phyloP scores from a whole-genome alignment of 2,888 invertebrate species.

The Spicauda simplicius region DNA sequence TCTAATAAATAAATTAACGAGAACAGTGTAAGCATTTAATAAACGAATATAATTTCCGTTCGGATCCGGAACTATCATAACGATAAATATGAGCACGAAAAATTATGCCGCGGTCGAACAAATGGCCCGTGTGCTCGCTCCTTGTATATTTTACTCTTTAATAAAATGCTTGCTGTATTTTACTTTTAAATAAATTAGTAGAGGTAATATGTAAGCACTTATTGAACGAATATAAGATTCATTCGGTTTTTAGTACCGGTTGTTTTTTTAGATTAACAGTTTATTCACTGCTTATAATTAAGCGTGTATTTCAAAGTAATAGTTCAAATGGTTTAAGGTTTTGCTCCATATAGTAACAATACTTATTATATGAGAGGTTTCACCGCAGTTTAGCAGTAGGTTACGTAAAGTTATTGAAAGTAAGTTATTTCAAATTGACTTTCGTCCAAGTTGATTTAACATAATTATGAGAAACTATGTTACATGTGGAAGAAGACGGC shows the following conservation, averaged over 20 bases:
- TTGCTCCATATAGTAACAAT: too few relatives aligned
- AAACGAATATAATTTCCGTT: slow-evolving; percentile 6
- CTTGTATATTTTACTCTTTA: background rate
- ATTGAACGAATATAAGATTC: too few relatives aligned
- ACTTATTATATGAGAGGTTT: too few relatives aligned
- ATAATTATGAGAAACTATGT: too few relatives aligned
- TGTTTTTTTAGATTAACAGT: background rate
- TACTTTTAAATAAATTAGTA: background rate
- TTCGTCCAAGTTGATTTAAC: too few relatives aligned
- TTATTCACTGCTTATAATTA: background rate
- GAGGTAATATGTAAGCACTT: background rate
- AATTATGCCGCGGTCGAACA: background rate
- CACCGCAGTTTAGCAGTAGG: too few relatives aligned
- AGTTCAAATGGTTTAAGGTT: too few relatives aligned
- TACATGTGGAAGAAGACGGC: too few relatives aligned
- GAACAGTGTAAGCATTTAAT: slow-evolving; percentile 11
- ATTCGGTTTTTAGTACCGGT: too few relatives aligned
- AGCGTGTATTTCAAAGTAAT: background rate
- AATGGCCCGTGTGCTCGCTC: background rate
- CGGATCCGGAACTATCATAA: background rate
- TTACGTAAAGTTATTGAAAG: too few relatives aligned
- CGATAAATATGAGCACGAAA: background rate
- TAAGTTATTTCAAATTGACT: too few relatives aligned
- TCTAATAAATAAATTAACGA: too few relatives aligned
- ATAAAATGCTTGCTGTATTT: background rate